Evolutionary conservation across 2,888 invertebrate genomes (phyloP).

Genomic region (Syrphus vitripennis): DNA sequence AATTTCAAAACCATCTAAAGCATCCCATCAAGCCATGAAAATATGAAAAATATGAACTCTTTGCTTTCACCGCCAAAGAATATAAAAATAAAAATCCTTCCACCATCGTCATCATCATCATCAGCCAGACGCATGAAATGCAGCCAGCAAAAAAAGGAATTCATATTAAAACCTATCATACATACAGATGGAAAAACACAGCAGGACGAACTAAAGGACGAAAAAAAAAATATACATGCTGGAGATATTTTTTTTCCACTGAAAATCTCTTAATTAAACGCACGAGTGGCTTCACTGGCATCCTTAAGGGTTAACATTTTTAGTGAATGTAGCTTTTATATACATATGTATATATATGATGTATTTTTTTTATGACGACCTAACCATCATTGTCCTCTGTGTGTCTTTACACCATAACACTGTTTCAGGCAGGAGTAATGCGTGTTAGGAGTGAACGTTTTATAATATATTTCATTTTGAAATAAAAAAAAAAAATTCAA

Average conservation of each 20-base stretch:
- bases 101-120: not conserved
- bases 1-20: slow-evolving; percentile 60
- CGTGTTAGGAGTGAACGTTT: not conserved
- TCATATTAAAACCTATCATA: slow-evolving; percentile 2
- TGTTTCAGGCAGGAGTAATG: not conserved
- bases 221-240: not conserved
- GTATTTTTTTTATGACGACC: not conserved
- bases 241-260: not conserved
- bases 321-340: slow-evolving; percentile 26
- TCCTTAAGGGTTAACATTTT: slow-evolving; percentile 62
- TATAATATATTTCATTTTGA: not conserved
- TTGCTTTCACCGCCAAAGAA: not conserved
- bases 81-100: not conserved
- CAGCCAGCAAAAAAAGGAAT: not conserved
- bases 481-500: not conserved
- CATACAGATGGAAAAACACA: not conserved
- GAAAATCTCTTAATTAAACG: slow-evolving; percentile 68
- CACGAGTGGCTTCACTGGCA: slow-evolving; percentile 55
- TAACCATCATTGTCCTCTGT: slow-evolving; percentile 14
- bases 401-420: not conserved
- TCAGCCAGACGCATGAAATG: slow-evolving; percentile 19
- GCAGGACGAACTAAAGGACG: too few relatives aligned
- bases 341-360: not conserved
- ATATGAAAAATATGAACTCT: slow-evolving; percentile 32
- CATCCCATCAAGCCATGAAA: slow-evolving; percentile 7